A percentile compares a stretch with the other conserved stretches of the same genome.
phyloP scores from a whole-genome alignment of 2,797 vertebrate genomes.

The Picus viridis region DNA sequence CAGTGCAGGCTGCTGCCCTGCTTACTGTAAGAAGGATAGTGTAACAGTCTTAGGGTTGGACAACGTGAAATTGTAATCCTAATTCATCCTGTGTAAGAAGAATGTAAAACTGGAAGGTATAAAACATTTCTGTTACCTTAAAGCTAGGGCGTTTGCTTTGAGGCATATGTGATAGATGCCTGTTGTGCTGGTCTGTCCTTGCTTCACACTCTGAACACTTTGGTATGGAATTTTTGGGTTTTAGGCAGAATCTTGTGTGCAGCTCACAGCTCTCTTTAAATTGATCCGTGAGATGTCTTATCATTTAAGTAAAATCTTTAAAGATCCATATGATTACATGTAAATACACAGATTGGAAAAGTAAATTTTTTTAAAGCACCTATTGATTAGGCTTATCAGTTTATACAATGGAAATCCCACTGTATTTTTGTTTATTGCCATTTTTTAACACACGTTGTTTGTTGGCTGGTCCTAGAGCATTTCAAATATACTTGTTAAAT shows the following conservation, averaged over 20 bases:
- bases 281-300: neutral
- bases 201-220: neutral
- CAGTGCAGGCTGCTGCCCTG: neutral
- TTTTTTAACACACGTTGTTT: neutral
- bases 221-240: neutral
- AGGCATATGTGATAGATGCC: neutral
- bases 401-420: neutral
- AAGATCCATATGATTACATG: neutral
- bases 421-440: neutral
- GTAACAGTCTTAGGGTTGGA: neutral
- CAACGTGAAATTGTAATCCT: slow-evolving; percentile 10
- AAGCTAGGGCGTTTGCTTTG: neutral
- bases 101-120: neutral
- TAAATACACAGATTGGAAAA: neutral
- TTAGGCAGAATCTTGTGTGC: neutral
- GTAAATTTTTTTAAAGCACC: neutral
- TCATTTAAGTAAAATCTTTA: neutral
- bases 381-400: neutral
- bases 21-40: neutral
- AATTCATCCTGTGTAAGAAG: neutral
- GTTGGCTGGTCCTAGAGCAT: neutral
- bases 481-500: neutral
- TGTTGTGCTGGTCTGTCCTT: neutral
- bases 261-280: neutral
- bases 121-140: neutral